Evolutionary conservation across 2,888 invertebrate species (phyloP).

Genomic region (Amblyjoppa proteus): DNA sequence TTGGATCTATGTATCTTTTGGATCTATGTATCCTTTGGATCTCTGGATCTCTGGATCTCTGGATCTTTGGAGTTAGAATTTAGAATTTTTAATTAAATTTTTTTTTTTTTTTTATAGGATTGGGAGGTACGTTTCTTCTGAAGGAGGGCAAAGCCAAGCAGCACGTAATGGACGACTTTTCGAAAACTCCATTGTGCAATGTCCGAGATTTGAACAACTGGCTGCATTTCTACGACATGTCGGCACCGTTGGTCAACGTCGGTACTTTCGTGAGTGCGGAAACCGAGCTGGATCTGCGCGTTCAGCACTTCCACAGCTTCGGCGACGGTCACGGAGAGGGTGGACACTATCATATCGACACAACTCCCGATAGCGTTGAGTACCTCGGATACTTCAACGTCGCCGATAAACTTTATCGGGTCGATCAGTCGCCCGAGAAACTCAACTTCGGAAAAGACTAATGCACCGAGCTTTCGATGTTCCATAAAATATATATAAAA

Average conservation of each 20-base stretch:
- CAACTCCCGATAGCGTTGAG: slow-evolving; percentile 93
- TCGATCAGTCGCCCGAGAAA: slow-evolving; percentile 90
- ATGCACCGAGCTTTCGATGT: slow-evolving; percentile 68
- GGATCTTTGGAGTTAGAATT: too few relatives aligned
- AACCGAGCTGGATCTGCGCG: slow-evolving; percentile 94
- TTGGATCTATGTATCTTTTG: too few relatives aligned
- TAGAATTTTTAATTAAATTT: not conserved
- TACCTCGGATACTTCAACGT: slow-evolving; percentile 96
- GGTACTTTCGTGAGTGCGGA: slow-evolving; percentile 95
- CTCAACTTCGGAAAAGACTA: slow-evolving; percentile 92
- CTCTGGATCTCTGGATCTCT: too few relatives aligned
- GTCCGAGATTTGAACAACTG: slow-evolving; percentile 93
- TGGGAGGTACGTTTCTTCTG: slow-evolving; percentile 96
- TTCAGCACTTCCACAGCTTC: slow-evolving; percentile 98
- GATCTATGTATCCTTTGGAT: too few relatives aligned
- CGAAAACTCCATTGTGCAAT: slow-evolving; percentile 89
- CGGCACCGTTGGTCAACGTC: slow-evolving; percentile 94
- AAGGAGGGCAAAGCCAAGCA: slow-evolving; percentile 93
- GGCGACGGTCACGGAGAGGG: slow-evolving; percentile 91
- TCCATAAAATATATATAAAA: not conserved
- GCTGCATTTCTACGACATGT: slow-evolving; percentile 96
- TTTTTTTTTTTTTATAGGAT: slow-evolving; percentile 85
- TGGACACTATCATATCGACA: slow-evolving; percentile 99
- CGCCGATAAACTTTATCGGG: slow-evolving; percentile 90
- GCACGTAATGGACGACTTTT: slow-evolving; percentile 99